Base-by-base conservation (phyloP, 1,140 invertebrate species). In the Yoshiicerus persimilis region DNA sequence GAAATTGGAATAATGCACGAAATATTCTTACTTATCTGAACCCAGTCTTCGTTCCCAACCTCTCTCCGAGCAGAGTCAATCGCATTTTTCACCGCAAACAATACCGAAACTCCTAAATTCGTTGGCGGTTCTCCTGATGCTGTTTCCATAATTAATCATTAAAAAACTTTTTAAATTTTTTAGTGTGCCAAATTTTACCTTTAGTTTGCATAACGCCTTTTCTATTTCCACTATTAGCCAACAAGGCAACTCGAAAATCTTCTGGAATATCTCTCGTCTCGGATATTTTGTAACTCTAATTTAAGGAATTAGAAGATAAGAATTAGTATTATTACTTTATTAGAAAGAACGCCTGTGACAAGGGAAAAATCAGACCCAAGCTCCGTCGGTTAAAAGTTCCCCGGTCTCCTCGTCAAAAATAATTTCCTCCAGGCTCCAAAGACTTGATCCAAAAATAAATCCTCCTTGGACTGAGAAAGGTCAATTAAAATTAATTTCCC, bases 401-500 rank as follows among this genome's bases (percentile, higher is more conserved):
- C 90, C 90, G 38, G 84, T 89, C 4, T 86, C 77, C 16, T 85
- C 25, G 30, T 91, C 89, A 80, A 88, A 87, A 3, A 87, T 70
- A n/a, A 91, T 32, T 87, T 88, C 85, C 47, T 91, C 90, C 9
- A 93, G 94, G 0, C 96, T 95, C 94, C 95, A 97, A 90, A 96
- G 96, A 3, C 97, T 97, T 10, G 97, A 91, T 8, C 96, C 96
- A 97, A 98, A 97, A 0, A 97, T 93, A 92, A 97, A 97, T 0
- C 96, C 96, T 6, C 97, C 97, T 93, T 98, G 97, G 5, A 96
- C 93, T 56, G 20, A 2, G n/a, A 9, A 41, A 4, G 2, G 10
- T 41, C 10, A 11, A 41, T 41, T 2, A 41, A 41, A 41, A 41
- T 13, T 41, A 13, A 11, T 20, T 47, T 41, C n/a, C n/a, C n/a